Conservation (phyloP, 1,140 invertebrate genomes). For the Belonocnema kinseyi region DNA sequence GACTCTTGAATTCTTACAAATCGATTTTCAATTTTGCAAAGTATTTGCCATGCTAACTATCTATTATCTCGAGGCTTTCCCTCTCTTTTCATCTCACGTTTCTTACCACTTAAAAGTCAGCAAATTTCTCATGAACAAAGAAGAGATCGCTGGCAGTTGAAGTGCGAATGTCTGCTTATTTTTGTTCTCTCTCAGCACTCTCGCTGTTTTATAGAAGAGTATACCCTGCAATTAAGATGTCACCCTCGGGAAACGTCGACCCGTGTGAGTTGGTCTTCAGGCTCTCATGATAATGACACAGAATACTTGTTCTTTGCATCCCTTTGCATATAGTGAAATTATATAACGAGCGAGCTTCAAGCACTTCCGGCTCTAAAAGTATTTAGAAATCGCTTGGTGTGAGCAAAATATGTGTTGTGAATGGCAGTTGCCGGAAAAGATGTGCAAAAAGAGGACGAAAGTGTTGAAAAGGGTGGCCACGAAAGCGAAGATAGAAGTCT, state of each 20-base stretch:
- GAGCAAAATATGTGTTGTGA: neutral
- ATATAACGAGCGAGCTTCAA: constrained; percentile 14
- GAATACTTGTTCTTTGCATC: neutral
- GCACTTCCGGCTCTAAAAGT: constrained; percentile 7
- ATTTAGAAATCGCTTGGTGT: neutral
- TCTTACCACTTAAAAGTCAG: constrained; percentile 24
- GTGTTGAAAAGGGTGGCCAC: neutral
- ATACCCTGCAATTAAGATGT: constrained; percentile 6
- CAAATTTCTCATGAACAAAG: neutral
- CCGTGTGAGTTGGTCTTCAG: too few relatives aligned
- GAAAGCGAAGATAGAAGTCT: neutral
- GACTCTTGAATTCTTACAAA: too few relatives aligned
- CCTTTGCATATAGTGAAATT: neutral
- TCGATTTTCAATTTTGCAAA: too few relatives aligned
- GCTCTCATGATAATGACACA: neutral
- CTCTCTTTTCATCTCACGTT: neutral
- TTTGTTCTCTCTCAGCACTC: neutral
- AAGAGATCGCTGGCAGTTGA: neutral
- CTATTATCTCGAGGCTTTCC: neutral
- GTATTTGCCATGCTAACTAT: neutral
- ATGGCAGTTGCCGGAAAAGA: constrained; percentile 21
- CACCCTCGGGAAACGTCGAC: neutral
- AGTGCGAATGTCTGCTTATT: neutral
- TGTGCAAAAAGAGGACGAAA: neutral
- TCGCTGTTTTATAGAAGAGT: neutral